Evolutionary conservation across 2,113 vertebrate species (phyloP).

Genomic region (Tiliqua scincoides): DNA sequence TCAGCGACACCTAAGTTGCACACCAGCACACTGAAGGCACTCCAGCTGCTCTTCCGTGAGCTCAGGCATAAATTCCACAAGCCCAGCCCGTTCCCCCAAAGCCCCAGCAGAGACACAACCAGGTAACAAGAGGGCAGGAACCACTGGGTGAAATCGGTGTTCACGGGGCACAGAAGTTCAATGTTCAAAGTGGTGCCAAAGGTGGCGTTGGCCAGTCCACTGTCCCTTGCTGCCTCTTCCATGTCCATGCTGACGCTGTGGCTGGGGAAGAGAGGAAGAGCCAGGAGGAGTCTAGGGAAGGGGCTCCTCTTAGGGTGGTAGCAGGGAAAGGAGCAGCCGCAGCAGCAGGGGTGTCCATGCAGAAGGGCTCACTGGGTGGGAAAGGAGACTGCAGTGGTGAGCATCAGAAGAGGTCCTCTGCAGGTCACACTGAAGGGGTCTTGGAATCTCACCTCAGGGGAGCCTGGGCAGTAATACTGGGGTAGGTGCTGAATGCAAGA

Average conservation of each 20-base stretch:
- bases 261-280: not conserved
- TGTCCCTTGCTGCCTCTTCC: not conserved
- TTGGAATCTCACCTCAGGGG: no score
- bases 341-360: not conserved
- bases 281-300: not conserved
- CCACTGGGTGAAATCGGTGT: conserved; percentile 54
- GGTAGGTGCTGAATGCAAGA: no score
- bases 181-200: not conserved
- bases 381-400: not conserved
- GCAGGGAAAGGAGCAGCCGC: not conserved
- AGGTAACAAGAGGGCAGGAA: conserved; percentile 77
- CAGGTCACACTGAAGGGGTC: not conserved
- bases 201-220: not conserved
- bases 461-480: no score
- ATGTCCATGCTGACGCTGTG: not conserved
- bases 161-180: conserved; percentile 1
- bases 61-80: conserved; percentile 60
- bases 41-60: conserved; percentile 56
- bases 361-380: not conserved
- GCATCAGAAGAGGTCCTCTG: not conserved
- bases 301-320: not conserved
- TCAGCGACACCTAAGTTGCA: conserved; percentile 81
- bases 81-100: conserved; percentile 74
- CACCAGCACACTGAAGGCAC: conserved; percentile 72
- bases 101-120: conserved; percentile 76